Conservation (phyloP, 2,797 vertebrate species). For the Rhynchonycteris naso region DNA sequence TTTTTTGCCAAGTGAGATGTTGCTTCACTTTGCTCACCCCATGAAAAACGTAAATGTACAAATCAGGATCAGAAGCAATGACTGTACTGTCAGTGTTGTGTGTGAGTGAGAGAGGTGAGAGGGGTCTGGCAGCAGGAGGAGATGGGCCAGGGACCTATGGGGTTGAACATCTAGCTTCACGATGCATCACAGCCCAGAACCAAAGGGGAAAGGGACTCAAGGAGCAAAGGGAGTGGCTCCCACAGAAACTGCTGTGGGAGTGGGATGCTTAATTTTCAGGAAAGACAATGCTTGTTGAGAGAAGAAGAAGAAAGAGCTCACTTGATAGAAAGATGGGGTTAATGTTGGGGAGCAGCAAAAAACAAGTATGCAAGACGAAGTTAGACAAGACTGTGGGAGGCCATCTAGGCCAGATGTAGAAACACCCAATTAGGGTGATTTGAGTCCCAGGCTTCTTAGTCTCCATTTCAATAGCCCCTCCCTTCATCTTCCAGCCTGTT, state of each 20-base stretch:
- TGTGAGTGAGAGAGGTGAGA: neutral
- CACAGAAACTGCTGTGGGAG: neutral
- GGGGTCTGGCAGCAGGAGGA: neutral
- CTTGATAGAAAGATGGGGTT: neutral
- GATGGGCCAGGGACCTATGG: neutral
- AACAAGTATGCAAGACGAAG: neutral
- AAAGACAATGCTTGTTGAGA: neutral
- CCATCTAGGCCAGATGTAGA: neutral
- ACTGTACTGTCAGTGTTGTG: neutral
- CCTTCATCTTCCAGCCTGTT: neutral
- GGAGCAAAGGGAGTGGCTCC: neutral
- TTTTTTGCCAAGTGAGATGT: neutral
- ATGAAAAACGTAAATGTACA: neutral
- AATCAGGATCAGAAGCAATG: neutral
- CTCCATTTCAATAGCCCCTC: neutral
- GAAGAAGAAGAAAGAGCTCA: neutral
- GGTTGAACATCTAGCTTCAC: neutral
- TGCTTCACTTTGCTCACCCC: neutral
- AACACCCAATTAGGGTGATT: neutral
- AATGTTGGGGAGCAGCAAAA: neutral
- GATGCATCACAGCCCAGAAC: neutral
- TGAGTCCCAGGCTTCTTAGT: neutral
- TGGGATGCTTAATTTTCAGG: neutral
- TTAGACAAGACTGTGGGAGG: neutral
- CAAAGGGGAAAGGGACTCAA: neutral